These are phyloP conservation scores for Euzophera pinguis DNA, from an alignment of 2,888 invertebrate species.

Conservation along the genomic window DNA sequence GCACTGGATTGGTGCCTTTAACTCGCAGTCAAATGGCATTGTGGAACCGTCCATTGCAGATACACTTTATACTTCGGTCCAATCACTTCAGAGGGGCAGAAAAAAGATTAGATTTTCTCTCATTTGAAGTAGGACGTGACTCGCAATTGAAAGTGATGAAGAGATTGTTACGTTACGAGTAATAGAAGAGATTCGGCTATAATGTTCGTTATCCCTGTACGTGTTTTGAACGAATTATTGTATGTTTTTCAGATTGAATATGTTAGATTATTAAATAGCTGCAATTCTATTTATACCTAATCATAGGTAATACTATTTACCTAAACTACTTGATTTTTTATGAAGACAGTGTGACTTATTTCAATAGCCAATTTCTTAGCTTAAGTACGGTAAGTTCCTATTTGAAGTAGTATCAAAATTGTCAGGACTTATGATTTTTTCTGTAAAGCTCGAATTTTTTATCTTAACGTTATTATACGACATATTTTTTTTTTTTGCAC, in stretches of 20 bases:
- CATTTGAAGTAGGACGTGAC: conserved; percentile 63
- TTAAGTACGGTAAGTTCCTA: no score
- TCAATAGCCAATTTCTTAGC: no score
- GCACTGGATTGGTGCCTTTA: neutral
- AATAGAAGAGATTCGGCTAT: conserved; percentile 45
- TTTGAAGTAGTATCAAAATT: no score
- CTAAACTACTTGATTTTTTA: no score
- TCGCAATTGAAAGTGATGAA: conserved; percentile 54
- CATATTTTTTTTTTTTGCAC: no score
- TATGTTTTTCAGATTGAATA: conserved; percentile 29
- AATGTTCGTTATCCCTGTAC: conserved; percentile 58
- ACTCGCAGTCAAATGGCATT: conserved; percentile 50
- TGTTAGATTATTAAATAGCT: neutral
- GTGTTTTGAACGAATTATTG: conserved; percentile 54
- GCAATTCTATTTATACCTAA: no score
- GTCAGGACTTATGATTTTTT: no score
- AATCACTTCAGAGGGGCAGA: conserved; percentile 54
- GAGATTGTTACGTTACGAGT: conserved; percentile 49
- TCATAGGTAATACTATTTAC: no score
- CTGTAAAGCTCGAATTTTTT: no score
- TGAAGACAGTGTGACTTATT: no score
- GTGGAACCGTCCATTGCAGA: conserved; percentile 42
- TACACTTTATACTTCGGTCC: conserved; percentile 51
- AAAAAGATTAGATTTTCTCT: conserved; percentile 69
- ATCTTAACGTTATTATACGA: no score